phyloP scores from a whole-genome alignment of 1,140 invertebrate species.

The Physella acuta region DNA sequence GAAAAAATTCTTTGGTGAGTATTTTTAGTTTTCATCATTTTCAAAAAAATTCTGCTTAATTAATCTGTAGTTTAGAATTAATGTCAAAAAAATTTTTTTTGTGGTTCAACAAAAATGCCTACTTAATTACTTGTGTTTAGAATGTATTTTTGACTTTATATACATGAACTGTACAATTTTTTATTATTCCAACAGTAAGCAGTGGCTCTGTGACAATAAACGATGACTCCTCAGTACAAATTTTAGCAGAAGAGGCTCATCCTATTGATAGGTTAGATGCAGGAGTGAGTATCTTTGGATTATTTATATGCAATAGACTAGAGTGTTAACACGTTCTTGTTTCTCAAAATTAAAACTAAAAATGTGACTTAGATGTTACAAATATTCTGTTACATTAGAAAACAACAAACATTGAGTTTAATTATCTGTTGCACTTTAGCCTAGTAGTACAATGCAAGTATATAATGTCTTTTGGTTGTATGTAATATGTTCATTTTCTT shows the following conservation, averaged over 20 bases:
- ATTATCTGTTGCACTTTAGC: no score
- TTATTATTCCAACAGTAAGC: conserved; percentile 69
- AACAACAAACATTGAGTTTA: no score
- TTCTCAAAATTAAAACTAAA: background rate
- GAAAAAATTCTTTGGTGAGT: conserved; percentile 72
- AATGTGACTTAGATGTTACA: no score
- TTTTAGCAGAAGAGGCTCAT: conserved; percentile 96
- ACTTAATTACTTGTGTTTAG: background rate
- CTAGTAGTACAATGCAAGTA: no score
- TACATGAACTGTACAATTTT: no score
- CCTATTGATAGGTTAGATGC: conserved; percentile 83
- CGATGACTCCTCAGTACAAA: conserved; percentile 95
- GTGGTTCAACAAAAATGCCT: background rate
- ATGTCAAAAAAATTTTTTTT: background rate
- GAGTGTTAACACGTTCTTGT: conserved; percentile 61
- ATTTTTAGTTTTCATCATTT: no score
- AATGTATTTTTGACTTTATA: background rate
- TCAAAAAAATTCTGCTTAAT: no score
- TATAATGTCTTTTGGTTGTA: no score
- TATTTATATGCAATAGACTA: conserved; percentile 74
- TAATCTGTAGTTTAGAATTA: no score
- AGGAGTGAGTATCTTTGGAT: conserved; percentile 52
- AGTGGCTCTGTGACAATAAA: conserved; percentile 97
- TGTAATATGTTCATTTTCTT: no score
- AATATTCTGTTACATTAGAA: no score